These are phyloP conservation scores for Lobophora halterata DNA, from an alignment of 2,888 invertebrate genomes.

Conservation along the genomic window DNA sequence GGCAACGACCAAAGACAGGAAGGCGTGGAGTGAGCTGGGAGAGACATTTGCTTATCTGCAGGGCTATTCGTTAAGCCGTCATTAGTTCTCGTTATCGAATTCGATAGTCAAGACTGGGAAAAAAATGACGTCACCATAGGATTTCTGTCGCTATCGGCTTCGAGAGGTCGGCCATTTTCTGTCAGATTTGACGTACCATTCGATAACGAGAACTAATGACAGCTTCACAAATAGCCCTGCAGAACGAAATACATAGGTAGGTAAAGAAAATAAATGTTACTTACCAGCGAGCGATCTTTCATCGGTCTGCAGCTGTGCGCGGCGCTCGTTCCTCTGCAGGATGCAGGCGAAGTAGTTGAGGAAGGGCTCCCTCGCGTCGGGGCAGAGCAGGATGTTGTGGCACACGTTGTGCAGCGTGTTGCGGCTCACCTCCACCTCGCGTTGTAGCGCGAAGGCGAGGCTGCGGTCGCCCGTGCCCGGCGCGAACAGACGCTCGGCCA, in stretches of 20 bases:
- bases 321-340: constrained; percentile 90
- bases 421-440: constrained; percentile 90
- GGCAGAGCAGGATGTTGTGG: constrained; percentile 90
- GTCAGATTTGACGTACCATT: too few species aligned
- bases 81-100: too few species aligned
- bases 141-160: too few species aligned
- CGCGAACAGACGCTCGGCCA: constrained; percentile 86
- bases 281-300: constrained; percentile 88
- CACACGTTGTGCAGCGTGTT: constrained; percentile 89
- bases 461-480: constrained; percentile 83
- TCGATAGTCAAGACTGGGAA: too few species aligned
- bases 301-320: constrained; percentile 94
- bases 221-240: neutral
- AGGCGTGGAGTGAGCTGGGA: too few species aligned
- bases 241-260: neutral
- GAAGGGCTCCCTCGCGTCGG: constrained; percentile 88
- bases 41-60: too few species aligned
- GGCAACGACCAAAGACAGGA: too few species aligned
- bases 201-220: neutral
- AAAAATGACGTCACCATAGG: too few species aligned
- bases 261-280: constrained; percentile 23
- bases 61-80: too few species aligned
- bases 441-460: constrained; percentile 85
- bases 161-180: too few species aligned
- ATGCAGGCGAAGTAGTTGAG: constrained; percentile 90